phyloP scores from a whole-genome alignment of 2,113 vertebrate species.

The Corythornis madagascariensis region DNA sequence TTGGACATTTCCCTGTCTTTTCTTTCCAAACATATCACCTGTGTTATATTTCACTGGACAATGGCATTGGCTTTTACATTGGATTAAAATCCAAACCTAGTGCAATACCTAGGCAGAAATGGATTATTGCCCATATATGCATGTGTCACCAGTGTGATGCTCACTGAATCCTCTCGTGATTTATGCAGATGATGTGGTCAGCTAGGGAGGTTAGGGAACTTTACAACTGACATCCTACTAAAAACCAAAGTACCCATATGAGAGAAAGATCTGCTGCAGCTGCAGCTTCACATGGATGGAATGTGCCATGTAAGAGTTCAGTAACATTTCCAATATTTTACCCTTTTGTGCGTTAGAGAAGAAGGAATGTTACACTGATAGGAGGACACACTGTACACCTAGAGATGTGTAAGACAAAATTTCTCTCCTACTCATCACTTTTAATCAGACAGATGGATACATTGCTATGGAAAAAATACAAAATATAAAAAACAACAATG shows the following conservation, averaged over 20 bases:
- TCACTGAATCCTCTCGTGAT: background rate
- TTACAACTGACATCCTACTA: background rate
- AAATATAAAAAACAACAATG: constrained; percentile 70
- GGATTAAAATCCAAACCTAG: background rate
- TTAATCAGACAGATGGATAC: constrained; percentile 76
- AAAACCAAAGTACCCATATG: background rate
- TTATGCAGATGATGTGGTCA: background rate
- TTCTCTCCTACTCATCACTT: constrained; percentile 61
- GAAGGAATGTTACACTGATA: constrained; percentile 28
- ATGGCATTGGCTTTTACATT: background rate
- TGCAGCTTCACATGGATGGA: background rate
- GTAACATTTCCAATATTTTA: constrained; percentile 24
- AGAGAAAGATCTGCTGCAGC: background rate
- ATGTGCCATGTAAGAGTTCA: background rate
- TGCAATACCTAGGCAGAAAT: background rate
- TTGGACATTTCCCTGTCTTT: background rate
- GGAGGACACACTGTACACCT: background rate
- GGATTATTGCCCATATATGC: background rate
- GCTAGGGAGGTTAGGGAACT: background rate
- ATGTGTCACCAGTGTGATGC: background rate
- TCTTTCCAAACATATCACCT: background rate
- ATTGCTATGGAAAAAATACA: constrained; percentile 59
- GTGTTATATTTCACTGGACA: background rate
- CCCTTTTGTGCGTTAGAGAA: background rate
- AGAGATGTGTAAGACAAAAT: constrained; percentile 48